Evolutionary conservation across 2,113 vertebrate species (phyloP).

Genomic region (Odontesthes bonariensis): DNA sequence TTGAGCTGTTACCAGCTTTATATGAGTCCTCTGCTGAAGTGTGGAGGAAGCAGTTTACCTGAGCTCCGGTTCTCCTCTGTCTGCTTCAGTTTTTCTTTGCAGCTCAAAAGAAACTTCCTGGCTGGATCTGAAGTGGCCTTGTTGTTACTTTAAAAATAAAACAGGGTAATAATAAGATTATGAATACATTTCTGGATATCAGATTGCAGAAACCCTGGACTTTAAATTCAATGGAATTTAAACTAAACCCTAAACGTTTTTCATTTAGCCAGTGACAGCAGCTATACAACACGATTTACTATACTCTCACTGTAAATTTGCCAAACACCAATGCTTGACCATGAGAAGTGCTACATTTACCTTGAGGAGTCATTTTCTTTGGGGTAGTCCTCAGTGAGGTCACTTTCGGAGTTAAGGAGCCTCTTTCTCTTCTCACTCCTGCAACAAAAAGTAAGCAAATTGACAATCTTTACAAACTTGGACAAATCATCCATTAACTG

Average conservation of each 20-base stretch:
- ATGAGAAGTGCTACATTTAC: slow-evolving; percentile 66
- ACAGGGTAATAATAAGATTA: background rate
- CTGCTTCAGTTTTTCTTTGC: slow-evolving; percentile 95
- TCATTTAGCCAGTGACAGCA: no score
- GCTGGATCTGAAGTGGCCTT: slow-evolving; percentile 90
- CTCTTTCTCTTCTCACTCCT: slow-evolving; percentile 95
- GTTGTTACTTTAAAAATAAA: slow-evolving; percentile 88
- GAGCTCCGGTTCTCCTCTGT: slow-evolving; percentile 89
- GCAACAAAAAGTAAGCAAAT: slow-evolving; percentile 25
- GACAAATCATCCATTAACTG: background rate
- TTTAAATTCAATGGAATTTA: no score
- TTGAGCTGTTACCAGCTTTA: no score
- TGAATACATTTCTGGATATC: no score
- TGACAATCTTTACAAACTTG: background rate
- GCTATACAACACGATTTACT: background rate
- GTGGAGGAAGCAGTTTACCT: slow-evolving; percentile 76
- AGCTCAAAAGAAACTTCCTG: slow-evolving; percentile 90
- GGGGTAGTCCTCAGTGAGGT: slow-evolving; percentile 95
- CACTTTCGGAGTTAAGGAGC: slow-evolving; percentile 85
- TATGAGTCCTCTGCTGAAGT: background rate
- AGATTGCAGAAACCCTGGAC: background rate
- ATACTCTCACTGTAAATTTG: background rate
- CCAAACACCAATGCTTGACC: background rate
- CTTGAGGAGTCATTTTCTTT: slow-evolving; percentile 99
- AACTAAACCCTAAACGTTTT: no score